Evolutionary conservation across 1,140 invertebrate species (phyloP).

Genomic region (Saxidomus purpurata): DNA sequence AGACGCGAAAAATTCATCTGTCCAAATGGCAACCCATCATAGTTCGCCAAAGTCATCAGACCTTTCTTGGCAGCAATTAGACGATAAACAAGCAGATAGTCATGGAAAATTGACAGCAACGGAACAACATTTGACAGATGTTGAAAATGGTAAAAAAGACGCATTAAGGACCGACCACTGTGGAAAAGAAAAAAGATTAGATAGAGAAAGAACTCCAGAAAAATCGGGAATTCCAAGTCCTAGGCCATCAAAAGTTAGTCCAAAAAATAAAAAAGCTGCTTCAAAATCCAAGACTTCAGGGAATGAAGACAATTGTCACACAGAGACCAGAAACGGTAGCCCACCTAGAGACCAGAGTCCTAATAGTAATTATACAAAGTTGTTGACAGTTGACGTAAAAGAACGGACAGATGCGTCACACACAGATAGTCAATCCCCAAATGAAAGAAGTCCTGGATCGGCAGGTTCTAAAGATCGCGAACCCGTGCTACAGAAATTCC

Average conservation of each 20-base stretch:
- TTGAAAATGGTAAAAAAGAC: background rate
- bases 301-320: background rate
- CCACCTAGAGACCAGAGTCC: slow-evolving; percentile 21
- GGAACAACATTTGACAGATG: background rate
- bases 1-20: slow-evolving; percentile 27
- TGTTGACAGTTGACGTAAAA: slow-evolving; percentile 12
- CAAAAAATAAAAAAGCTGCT: slow-evolving; percentile 17
- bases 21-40: slow-evolving; percentile 8
- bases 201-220: slow-evolving; percentile 24
- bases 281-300: slow-evolving; percentile 47
- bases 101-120: slow-evolving; percentile 20
- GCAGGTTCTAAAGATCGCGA: slow-evolving; percentile 21
- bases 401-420: slow-evolving; percentile 17
- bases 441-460: slow-evolving; percentile 31
- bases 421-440: slow-evolving; percentile 13
- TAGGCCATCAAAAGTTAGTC: slow-evolving; percentile 33
- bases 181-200: slow-evolving; percentile 19
- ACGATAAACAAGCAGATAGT: background rate
- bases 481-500: slow-evolving; percentile 50
- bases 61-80: background rate
- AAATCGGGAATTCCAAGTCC: slow-evolving; percentile 39
- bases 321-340: slow-evolving; percentile 9
- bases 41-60: background rate
- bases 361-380: slow-evolving; percentile 31
- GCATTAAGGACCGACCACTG: background rate